Evolutionary conservation across 2,113 vertebrate genomes (phyloP).

Genomic region (Mystacornis crossleyi): DNA sequence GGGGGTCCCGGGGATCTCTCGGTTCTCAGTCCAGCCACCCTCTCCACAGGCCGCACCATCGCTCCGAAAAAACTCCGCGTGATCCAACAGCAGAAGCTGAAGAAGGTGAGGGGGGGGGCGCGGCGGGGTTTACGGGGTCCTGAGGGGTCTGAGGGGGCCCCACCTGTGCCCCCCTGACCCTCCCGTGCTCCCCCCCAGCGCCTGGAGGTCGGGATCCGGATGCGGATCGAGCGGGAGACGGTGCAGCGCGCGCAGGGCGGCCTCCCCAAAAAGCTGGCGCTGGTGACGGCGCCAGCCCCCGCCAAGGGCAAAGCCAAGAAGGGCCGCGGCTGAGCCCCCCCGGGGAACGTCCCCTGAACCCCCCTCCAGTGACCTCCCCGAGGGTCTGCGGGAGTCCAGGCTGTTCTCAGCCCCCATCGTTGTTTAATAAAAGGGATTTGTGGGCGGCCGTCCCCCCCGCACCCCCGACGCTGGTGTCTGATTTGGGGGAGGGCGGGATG

Average conservation of each 20-base stretch:
- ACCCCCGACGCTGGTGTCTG: neutral
- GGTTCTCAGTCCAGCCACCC: neutral
- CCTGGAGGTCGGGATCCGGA: neutral
- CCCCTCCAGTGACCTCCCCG: accelerated
- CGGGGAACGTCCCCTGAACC: neutral
- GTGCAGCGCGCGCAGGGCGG: neutral
- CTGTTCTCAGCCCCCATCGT: no score
- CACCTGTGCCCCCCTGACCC: neutral
- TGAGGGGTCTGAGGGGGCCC: no score
- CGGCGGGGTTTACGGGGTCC: no score
- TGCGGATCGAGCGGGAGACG: neutral
- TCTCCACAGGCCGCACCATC: neutral
- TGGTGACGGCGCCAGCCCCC: neutral
- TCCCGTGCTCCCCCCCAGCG: neutral
- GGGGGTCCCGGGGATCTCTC: neutral
- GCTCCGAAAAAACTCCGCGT: neutral
- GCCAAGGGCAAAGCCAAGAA: neutral
- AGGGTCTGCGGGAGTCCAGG: no score
- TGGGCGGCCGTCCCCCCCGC: neutral
- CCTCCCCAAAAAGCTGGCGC: neutral
- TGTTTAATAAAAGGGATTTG: neutral
- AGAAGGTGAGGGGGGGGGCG: neutral
- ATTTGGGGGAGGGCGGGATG: neutral
- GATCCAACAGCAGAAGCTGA: neutral
- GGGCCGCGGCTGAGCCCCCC: neutral